Evolutionary conservation across 2,113 vertebrate species (phyloP).

Genomic region (Condylura cristata): DNA sequence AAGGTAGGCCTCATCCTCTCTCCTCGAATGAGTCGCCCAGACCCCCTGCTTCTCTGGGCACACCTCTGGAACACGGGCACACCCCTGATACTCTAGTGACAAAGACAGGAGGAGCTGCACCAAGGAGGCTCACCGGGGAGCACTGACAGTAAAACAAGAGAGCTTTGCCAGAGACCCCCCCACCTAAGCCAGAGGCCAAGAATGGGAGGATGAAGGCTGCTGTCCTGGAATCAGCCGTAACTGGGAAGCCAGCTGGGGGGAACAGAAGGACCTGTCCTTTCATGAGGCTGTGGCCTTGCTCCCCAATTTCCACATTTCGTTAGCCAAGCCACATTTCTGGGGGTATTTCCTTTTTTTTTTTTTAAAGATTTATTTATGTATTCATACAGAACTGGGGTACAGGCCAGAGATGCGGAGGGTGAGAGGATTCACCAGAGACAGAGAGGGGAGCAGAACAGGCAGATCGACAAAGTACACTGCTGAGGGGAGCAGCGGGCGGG

Average conservation of each 20-base stretch:
- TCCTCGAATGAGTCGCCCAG: fast-evolving
- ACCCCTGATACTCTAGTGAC: background rate
- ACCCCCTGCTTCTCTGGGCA: slow-evolving; percentile 71
- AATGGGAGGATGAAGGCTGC: background rate
- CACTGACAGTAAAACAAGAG: background rate
- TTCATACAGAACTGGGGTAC: too few species aligned
- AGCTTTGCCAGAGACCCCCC: background rate
- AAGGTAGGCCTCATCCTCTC: slow-evolving; percentile 60
- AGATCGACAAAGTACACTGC: too few species aligned
- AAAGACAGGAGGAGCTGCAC: background rate
- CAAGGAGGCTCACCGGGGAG: background rate
- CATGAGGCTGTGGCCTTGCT: background rate
- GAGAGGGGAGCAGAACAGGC: too few species aligned
- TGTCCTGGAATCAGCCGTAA: background rate
- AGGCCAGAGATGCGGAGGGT: too few species aligned
- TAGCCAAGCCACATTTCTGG: background rate
- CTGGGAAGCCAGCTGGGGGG: background rate
- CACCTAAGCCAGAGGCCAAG: fast-evolving
- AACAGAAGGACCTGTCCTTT: background rate
- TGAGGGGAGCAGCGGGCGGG: too few species aligned
- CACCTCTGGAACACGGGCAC: slow-evolving; percentile 18
- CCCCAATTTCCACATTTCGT: background rate
- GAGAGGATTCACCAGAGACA: too few species aligned
- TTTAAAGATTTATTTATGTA: too few species aligned
- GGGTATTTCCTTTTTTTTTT: background rate